A percentile compares a stretch with the other conserved stretches of the same genome.
These are phyloP conservation scores for Buphagus erythrorhynchus DNA, from an alignment of 2,797 vertebrate genomes.

Conservation along the genomic window DNA sequence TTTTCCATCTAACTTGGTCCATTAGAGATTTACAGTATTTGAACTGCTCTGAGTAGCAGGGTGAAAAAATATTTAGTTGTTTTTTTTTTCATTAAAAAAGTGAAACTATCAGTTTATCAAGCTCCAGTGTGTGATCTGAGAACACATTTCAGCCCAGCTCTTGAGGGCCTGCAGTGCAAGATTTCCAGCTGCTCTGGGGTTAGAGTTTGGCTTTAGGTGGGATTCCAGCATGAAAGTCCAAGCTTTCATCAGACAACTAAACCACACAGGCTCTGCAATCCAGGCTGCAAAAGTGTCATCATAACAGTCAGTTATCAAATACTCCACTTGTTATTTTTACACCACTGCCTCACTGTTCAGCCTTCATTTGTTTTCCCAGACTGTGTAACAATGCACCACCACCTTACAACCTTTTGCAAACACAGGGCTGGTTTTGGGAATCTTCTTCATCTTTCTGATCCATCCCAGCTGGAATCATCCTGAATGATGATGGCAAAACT, in stretches of 20 bases:
- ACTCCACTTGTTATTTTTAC: background rate
- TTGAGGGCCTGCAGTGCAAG: too few relatives aligned
- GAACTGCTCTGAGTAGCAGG: background rate
- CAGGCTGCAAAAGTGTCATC: background rate
- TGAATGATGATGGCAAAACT: slow-evolving; percentile 44
- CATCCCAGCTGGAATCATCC: slow-evolving; percentile 82
- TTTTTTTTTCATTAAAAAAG: background rate
- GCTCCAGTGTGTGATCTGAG: background rate
- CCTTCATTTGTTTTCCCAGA: background rate
- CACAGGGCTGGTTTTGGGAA: slow-evolving; percentile 80
- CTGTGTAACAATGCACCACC: rapidly evolving
- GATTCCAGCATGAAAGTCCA: background rate
- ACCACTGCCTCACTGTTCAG: background rate
- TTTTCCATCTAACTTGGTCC: slow-evolving; percentile 82
- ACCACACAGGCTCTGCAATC: background rate
- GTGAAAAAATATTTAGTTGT: background rate
- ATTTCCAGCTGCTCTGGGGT: background rate
- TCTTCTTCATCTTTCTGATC: slow-evolving; percentile 84
- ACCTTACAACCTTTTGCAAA: slow-evolving; percentile 76
- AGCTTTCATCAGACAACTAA: background rate
- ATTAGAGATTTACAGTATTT: background rate
- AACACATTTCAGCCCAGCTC: background rate
- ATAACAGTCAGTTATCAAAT: background rate
- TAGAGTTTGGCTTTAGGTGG: background rate
- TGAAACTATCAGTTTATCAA: background rate